phyloP scores from a whole-genome alignment of 2,797 vertebrate genomes.

The Mastacembelus armatus region DNA sequence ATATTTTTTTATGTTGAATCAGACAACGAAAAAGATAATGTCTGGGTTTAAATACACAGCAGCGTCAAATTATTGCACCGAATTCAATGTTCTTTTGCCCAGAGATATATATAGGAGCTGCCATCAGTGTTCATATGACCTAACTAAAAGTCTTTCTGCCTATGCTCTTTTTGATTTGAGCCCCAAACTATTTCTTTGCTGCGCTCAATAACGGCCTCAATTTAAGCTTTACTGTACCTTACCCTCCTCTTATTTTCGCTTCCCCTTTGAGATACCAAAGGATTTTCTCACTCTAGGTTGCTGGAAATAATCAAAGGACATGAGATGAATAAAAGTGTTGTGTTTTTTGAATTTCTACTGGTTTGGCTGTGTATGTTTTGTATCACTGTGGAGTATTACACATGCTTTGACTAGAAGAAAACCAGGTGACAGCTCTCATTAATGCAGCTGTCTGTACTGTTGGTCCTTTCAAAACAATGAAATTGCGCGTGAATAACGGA shows the following conservation, averaged over 20 bases:
- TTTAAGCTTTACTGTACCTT: slow-evolving; percentile 75
- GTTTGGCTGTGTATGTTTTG: slow-evolving; percentile 35
- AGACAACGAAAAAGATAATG: slow-evolving; percentile 29
- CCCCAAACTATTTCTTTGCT: slow-evolving; percentile 71
- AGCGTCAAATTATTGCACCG: slow-evolving; percentile 22
- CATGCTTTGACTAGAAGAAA: slow-evolving; percentile 30
- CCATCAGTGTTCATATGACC: slow-evolving; percentile 62
- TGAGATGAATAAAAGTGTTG: slow-evolving; percentile 63
- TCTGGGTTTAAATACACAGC: slow-evolving; percentile 14
- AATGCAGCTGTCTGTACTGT: slow-evolving; percentile 25
- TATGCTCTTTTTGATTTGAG: slow-evolving; percentile 52
- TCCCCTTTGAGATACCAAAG: slow-evolving; percentile 70
- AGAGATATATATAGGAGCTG: slow-evolving; percentile 52
- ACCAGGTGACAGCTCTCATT: slow-evolving; percentile 44
- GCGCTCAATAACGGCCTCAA: slow-evolving; percentile 82
- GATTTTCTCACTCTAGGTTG: slow-evolving; percentile 60
- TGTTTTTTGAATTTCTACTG: slow-evolving; percentile 57
- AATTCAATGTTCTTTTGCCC: slow-evolving; percentile 28
- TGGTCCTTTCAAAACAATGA: slow-evolving; percentile 40
- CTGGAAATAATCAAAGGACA: slow-evolving; percentile 75
- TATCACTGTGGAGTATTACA: slow-evolving; percentile 27
- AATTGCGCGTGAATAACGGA: slow-evolving; percentile 49
- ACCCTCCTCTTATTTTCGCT: slow-evolving; percentile 66
- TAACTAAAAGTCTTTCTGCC: slow-evolving; percentile 62
- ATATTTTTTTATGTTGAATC: slow-evolving; percentile 24